Percentiles rank a stretch among this genome's conserved stretches.
Conservation (phyloP, 1,140 invertebrate species). For the Tetranychus urticae region DNA sequence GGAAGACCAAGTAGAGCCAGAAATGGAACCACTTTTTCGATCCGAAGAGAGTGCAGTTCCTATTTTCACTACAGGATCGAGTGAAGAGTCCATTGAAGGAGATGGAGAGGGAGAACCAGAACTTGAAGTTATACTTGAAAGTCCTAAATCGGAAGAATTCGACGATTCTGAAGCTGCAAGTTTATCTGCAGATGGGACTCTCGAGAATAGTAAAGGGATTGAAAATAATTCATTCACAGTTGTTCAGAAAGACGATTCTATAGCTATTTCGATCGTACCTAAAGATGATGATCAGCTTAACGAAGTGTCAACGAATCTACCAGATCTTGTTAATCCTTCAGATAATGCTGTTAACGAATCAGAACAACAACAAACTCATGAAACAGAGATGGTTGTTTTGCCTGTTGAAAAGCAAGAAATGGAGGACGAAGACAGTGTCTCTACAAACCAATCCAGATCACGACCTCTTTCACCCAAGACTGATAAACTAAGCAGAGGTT, state of each 20-base stretch:
- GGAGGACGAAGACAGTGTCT: not conserved
- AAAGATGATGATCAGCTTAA: too few species aligned
- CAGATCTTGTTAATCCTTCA: not conserved
- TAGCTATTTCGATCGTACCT: too few species aligned
- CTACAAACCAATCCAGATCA: not conserved
- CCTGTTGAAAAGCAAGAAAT: not conserved
- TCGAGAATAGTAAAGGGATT: not conserved
- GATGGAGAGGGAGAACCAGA: constrained; percentile 56
- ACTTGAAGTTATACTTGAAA: constrained; percentile 60
- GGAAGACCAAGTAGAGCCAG: constrained; percentile 15
- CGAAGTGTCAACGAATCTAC: not conserved
- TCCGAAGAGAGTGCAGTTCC: constrained; percentile 15
- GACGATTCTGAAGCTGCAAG: not conserved
- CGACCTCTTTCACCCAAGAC: not conserved
- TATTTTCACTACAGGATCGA: constrained; percentile 7
- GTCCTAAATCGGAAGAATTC: constrained; percentile 24
- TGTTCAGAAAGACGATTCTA: constrained; percentile 3
- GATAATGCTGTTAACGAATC: too few species aligned
- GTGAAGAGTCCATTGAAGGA: constrained; percentile 26
- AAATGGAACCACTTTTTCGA: not conserved
- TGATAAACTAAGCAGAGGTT: not conserved
- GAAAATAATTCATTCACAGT: constrained; percentile 1
- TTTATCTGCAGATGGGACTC: not conserved
- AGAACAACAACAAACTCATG: not conserved
- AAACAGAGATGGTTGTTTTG: not conserved